Evolutionary conservation across 2,797 vertebrate species (phyloP).

Genomic region (Argyrosomus regius): DNA sequence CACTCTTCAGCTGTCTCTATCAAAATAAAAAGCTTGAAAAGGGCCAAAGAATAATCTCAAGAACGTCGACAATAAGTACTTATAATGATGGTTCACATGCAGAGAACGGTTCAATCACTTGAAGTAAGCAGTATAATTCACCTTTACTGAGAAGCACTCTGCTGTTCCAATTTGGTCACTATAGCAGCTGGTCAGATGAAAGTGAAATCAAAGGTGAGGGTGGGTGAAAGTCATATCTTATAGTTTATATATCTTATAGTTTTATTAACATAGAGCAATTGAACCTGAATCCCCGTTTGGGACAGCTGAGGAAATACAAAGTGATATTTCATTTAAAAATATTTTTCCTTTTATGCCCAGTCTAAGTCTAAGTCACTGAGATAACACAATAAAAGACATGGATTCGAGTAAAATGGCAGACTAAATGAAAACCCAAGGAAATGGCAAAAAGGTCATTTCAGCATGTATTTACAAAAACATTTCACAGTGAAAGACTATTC

Average conservation of each 20-base stretch:
- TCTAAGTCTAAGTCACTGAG: background rate
- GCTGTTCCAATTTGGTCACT: background rate
- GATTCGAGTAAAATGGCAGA: background rate
- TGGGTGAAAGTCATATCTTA: background rate
- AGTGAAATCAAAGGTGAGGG: slow-evolving; percentile 7
- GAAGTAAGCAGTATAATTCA: background rate
- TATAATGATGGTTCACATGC: background rate
- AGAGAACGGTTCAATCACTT: background rate
- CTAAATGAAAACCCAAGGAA: background rate
- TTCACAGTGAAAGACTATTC: background rate
- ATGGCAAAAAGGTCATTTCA: background rate
- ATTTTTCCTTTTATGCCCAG: background rate
- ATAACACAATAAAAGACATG: background rate
- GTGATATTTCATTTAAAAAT: background rate
- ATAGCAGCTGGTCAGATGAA: background rate
- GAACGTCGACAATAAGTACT: background rate
- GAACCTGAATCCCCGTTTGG: background rate
- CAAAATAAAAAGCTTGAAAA: no score
- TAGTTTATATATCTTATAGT: no score
- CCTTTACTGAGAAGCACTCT: no score
- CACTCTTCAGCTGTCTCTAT: no score
- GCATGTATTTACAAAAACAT: background rate
- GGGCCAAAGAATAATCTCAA: no score
- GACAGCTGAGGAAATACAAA: background rate
- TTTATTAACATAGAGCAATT: no score